A percentile compares a stretch with the other conserved stretches of the same genome.
These are phyloP conservation scores for Silurus meridionalis DNA, from an alignment of 2,113 vertebrate genomes.

Conservation along the genomic window DNA sequence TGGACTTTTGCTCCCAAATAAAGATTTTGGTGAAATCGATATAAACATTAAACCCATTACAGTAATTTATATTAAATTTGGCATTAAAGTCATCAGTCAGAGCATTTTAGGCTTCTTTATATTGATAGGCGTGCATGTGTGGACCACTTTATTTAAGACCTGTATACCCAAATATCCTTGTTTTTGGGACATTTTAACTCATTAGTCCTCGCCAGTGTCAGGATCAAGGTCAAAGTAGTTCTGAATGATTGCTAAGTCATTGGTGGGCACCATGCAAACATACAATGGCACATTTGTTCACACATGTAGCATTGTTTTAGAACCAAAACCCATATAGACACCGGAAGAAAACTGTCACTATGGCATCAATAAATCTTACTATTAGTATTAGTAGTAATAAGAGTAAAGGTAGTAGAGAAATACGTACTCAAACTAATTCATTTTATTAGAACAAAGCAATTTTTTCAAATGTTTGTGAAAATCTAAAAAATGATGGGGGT, in stretches of 20 bases:
- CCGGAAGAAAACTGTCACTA: background rate
- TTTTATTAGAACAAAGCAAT: background rate
- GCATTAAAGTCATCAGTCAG: background rate
- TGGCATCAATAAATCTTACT: background rate
- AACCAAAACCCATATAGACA: background rate
- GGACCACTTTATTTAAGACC: background rate
- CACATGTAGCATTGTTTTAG: background rate
- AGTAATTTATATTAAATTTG: background rate
- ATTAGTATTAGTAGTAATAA: background rate
- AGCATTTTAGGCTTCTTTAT: background rate
- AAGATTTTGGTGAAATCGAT: background rate
- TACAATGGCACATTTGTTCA: background rate
- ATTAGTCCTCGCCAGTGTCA: background rate
- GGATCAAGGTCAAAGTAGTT: background rate
- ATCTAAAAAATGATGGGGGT: background rate
- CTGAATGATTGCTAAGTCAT: background rate
- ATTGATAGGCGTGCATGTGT: background rate
- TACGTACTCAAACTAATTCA: background rate
- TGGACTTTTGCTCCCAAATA: background rate
- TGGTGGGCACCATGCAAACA: background rate
- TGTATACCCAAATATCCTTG: background rate
- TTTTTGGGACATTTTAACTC: background rate
- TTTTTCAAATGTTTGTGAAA: constrained; percentile 25
- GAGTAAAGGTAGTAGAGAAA: background rate
- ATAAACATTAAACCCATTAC: background rate